Percentiles rank a stretch among this genome's conserved stretches.
These are phyloP conservation scores for Triplophysa rosa DNA, from an alignment of 2,113 vertebrate species.

Conservation along the genomic window DNA sequence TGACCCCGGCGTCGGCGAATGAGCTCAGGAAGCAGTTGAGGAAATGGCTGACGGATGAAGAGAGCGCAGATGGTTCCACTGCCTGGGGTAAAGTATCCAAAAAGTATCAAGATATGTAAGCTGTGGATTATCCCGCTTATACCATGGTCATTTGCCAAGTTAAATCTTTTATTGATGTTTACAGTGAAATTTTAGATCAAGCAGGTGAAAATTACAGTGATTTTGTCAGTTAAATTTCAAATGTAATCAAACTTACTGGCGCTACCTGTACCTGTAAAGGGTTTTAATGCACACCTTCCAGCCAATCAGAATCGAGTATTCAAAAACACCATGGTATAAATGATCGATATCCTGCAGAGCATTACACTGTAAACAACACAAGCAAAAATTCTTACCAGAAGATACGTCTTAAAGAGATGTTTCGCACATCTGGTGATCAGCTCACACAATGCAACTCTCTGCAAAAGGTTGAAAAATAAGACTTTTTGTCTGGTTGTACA, in stretches of 20 bases:
- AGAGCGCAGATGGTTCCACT: conserved; percentile 89
- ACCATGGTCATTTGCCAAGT: too few species aligned
- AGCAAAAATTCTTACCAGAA: conserved; percentile 77
- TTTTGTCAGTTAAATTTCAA: too few species aligned
- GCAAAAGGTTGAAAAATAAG: conserved; percentile 39
- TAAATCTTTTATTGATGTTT: too few species aligned
- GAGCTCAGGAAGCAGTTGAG: conserved; percentile 94
- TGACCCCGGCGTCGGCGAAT: conserved; percentile 81
- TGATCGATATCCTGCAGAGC: neutral
- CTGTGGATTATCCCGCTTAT: too few species aligned
- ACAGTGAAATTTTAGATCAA: too few species aligned
- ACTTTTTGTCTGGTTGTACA: too few species aligned
- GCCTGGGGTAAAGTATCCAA: conserved; percentile 70
- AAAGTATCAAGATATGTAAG: neutral
- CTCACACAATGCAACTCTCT: conserved; percentile 91
- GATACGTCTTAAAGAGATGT: conserved; percentile 91
- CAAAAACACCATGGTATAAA: too few species aligned
- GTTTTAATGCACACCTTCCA: too few species aligned
- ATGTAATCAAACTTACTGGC: too few species aligned
- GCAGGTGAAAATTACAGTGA: too few species aligned
- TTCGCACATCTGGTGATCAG: conserved; percentile 91
- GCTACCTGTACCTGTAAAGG: too few species aligned
- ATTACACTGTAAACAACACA: neutral
- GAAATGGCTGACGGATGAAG: conserved; percentile 94
- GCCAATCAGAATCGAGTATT: too few species aligned